Conservation (phyloP, 2,888 invertebrate genomes). For the Harpalus rufipes region DNA sequence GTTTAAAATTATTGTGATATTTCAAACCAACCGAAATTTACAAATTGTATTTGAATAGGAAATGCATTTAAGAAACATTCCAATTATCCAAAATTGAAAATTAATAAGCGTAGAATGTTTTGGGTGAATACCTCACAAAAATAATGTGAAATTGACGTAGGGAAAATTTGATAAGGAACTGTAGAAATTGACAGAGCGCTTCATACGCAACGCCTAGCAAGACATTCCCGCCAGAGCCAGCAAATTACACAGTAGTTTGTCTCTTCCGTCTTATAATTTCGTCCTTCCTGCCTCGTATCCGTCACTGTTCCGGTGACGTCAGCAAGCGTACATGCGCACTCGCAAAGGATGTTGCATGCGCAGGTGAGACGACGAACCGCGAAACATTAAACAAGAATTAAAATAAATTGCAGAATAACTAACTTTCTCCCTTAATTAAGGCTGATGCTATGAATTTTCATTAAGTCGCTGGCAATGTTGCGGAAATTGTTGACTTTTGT, state of each 20-base stretch:
- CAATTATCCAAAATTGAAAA: not conserved
- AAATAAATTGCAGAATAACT: slow-evolving; percentile 67
- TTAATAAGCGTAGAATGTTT: slow-evolving; percentile 19
- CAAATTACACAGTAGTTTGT: slow-evolving; percentile 61
- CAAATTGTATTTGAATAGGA: too few species aligned
- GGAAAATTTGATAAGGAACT: slow-evolving; percentile 42
- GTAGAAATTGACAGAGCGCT: slow-evolving; percentile 36
- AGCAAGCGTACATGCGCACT: slow-evolving; percentile 14
- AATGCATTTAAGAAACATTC: not conserved
- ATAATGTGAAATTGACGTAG: slow-evolving; percentile 23
- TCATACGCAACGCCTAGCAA: slow-evolving; percentile 19
- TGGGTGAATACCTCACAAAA: slow-evolving; percentile 7
- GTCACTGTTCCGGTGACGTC: slow-evolving; percentile 42
- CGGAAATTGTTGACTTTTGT: slow-evolving; percentile 67
- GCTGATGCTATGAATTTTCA: slow-evolving; percentile 67
- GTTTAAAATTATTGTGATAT: too few species aligned
- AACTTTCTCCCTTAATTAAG: slow-evolving; percentile 67
- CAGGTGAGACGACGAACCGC: slow-evolving; percentile 40
- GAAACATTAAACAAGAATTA: slow-evolving; percentile 67
- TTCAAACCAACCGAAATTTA: too few species aligned
- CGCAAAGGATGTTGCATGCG: slow-evolving; percentile 39
- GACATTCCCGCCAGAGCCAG: slow-evolving; percentile 24
- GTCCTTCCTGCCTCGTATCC: slow-evolving; percentile 55
- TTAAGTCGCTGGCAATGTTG: slow-evolving; percentile 65
- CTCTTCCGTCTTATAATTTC: slow-evolving; percentile 63